Evolutionary conservation across 2,888 invertebrate genomes (phyloP).

Genomic region (Glyphotaelius pellucidus): DNA sequence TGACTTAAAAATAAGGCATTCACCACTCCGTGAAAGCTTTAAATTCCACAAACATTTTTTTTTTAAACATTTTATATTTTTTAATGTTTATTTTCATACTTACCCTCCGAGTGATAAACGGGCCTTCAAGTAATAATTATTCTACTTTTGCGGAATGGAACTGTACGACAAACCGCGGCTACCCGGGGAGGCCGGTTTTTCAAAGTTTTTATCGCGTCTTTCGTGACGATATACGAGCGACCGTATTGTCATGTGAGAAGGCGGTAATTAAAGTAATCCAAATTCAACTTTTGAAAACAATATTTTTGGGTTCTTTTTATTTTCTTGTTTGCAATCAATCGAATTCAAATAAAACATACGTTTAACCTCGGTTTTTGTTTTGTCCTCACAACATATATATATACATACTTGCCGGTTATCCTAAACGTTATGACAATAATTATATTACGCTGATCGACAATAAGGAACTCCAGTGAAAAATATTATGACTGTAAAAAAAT

Average conservation of each 20-base stretch:
- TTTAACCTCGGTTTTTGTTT: too few relatives aligned
- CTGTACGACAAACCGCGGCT: neutral
- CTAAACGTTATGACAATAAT: too few relatives aligned
- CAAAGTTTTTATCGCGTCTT: neutral
- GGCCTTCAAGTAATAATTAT: neutral
- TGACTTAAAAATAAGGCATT: too few relatives aligned
- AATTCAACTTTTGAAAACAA: neutral
- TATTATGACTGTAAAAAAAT: too few relatives aligned
- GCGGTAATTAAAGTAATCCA: neutral
- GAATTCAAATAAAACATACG: neutral
- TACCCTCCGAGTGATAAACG: neutral
- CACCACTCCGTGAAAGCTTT: too few relatives aligned
- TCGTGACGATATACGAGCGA: neutral
- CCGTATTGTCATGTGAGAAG: constrained; percentile 2
- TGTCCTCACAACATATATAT: too few relatives aligned
- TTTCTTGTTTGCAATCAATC: neutral
- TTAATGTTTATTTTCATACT: neutral
- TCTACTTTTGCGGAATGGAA: constrained; percentile 3
- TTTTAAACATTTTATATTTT: too few relatives aligned
- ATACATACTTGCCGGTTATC: too few relatives aligned
- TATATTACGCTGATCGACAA: too few relatives aligned
- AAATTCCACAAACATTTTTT: too few relatives aligned
- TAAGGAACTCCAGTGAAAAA: too few relatives aligned
- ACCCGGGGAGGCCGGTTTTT: neutral
- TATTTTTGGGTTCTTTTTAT: neutral